Evolutionary conservation across 2,113 vertebrate species (phyloP), one percentile per base, ranked within the genome.

Genomic region (Microtus montanus): DNA sequence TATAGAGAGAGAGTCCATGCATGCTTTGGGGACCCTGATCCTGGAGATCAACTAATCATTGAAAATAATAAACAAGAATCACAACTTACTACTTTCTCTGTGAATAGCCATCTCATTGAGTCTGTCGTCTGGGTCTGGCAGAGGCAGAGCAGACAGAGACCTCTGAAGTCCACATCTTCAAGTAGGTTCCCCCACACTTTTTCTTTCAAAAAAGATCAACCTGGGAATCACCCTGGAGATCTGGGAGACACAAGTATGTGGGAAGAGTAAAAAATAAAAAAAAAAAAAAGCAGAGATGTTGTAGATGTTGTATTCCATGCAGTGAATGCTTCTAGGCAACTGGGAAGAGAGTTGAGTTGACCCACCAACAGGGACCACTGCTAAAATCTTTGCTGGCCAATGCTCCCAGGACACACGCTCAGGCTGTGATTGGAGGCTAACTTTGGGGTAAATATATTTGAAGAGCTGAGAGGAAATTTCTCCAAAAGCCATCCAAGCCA

Each of bases 141-240:
- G 93, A 79, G 85, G 74, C 84, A 90, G 68, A 35, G 92, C 52
- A 77, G 87, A 85, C 64, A 93, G 88, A 94, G 54, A 79, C 87
- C 89, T 88, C 84, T 88, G 96, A 74, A 89, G 89, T 94, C 90
- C 85, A 92, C 89, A 93, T 96, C 95, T 96, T 94, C 92, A 94
- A 96, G 90, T 33, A 64, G 95, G 66, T 66, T 94, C 95, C 85
- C 89, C 89, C 91, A 96, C 88, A 96, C 93, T 93, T 96, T 96
- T 93, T 90, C 97, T 91, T 90, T 96, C 85, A 96, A 93, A 97
- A 92, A 92, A 96, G 54, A 92, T 89, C 97, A 95, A 94, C 95
- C 93, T 93, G 89, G 82, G 93, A 93, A 96, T 96, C 92, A 94
- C 88, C 74, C 94, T 61, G 93, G 87, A 90, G 41, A 82, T 90